Evolutionary conservation across 2,888 invertebrate genomes (phyloP).

Genomic region (Lepas anatifera): DNA sequence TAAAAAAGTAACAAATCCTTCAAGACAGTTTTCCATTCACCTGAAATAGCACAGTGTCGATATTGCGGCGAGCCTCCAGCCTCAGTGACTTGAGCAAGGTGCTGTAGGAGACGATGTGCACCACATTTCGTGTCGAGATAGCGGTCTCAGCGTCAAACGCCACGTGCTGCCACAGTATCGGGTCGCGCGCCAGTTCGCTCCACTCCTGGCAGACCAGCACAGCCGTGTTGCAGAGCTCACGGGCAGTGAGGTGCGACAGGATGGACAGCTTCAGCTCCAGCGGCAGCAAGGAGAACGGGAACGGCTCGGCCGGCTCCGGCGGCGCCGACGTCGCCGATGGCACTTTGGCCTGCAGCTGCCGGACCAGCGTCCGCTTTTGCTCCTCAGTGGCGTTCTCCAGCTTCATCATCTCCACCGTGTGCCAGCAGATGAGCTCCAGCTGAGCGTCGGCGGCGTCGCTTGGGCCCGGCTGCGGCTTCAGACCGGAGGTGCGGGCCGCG

Average conservation of each 20-base stretch:
- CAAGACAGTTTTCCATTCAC: no score
- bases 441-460: neutral
- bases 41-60: slow-evolving; percentile 15
- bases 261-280: slow-evolving; percentile 23
- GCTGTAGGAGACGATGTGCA: slow-evolving; percentile 14
- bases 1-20: no score
- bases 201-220: slow-evolving; percentile 24
- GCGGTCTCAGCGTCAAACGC: slow-evolving; percentile 16
- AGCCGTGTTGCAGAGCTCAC: slow-evolving; percentile 22
- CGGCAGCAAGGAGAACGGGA: slow-evolving; percentile 21
- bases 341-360: neutral
- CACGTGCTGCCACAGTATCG: slow-evolving; percentile 23
- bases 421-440: neutral
- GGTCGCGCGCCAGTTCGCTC: slow-evolving; percentile 22
- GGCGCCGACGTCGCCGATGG: neutral
- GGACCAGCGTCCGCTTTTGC: neutral
- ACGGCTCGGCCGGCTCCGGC: slow-evolving; percentile 4
- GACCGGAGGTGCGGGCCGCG: neutral
- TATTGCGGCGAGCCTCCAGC: slow-evolving; percentile 19
- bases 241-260: slow-evolving; percentile 24
- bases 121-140: slow-evolving; percentile 12
- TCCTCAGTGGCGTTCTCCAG: neutral
- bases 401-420: slow-evolving; percentile 10
- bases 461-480: neutral
- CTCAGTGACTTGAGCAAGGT: slow-evolving; percentile 16